Conservation (phyloP, 2,113 vertebrate genomes). For the Uria aalge region DNA sequence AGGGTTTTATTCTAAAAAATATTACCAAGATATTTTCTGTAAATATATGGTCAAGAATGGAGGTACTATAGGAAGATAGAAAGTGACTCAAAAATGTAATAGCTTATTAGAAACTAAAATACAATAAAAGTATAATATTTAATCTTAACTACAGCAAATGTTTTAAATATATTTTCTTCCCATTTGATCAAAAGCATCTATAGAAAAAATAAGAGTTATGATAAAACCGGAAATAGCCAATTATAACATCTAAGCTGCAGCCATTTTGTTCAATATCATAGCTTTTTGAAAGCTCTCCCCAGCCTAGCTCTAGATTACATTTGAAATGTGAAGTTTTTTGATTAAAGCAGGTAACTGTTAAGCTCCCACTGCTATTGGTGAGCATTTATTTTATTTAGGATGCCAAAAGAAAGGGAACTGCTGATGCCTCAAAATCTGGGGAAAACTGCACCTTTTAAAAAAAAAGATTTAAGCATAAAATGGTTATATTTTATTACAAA, state of each 20-base stretch:
- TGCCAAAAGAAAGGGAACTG: background rate
- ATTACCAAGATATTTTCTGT: background rate
- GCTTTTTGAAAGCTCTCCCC: background rate
- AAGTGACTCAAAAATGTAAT: background rate
- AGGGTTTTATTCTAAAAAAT: background rate
- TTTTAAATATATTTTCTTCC: background rate
- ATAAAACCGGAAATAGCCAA: background rate
- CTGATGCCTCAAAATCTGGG: background rate
- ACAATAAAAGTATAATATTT: background rate
- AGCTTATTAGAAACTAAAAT: background rate
- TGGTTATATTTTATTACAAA: background rate
- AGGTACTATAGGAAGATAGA: background rate
- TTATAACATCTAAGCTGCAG: background rate
- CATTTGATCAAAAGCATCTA: background rate
- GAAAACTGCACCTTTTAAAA: background rate
- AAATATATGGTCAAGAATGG: background rate
- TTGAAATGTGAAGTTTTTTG: constrained; percentile 64
- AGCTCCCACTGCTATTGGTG: constrained; percentile 14
- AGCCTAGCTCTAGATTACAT: constrained; percentile 45
- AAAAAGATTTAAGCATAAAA: background rate
- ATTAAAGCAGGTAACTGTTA: constrained; percentile 34
- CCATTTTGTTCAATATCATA: background rate
- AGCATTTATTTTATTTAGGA: background rate
- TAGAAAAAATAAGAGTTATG: background rate
- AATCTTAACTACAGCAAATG: background rate